Evolutionary conservation across 2,888 invertebrate genomes (phyloP), one percentile per base, ranked within the genome.

Genomic region (Ommatoiulus sabulosus): DNA sequence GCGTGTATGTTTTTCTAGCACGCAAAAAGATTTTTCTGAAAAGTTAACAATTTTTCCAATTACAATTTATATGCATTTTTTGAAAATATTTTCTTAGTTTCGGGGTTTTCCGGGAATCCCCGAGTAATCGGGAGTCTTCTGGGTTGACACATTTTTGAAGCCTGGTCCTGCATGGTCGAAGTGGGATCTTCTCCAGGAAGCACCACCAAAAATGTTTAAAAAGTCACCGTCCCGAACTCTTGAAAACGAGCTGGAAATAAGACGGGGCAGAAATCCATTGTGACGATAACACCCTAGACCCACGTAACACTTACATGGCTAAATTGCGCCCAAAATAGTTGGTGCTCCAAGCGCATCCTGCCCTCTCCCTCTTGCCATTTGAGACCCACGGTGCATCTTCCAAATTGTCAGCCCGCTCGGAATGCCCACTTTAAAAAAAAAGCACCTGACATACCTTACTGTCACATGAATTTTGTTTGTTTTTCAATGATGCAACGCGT

Each of bases 401-500:
- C 24, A 72, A 72, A 72, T n/a, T 15, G 57, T 57, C 57, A 57
- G 57, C 17, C 57, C 7, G 57, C 57, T 10, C 24, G 72, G 72
- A 72, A 72, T 72, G 72, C 72, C 72, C 72, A 17, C 72, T 72
- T 72, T 72, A 72, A 72, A 72, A 72, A 63, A 63, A 72, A 72
- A 72, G 8, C 72, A 72, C 72, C 72, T 72, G 72, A 72, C 72
- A 72, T 72, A 24, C 72, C 72, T 72, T 24, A 24, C 72, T 72
- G 72, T 72, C 72, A 72, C 72, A 72, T 72, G 72, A 72, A 72
- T 72, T 72, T 24, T 72, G 72, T 72, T 72, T 72, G 72, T 72
- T 72, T 72, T 72, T 72, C 72, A 72, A 10, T n/a, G 72, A 72
- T 72, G 72, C 72, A 72, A 72, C 72, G 72, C 20, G 72, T 24